phyloP scores from a whole-genome alignment of 2,888 invertebrate genomes.

The Thelaira solivaga region DNA sequence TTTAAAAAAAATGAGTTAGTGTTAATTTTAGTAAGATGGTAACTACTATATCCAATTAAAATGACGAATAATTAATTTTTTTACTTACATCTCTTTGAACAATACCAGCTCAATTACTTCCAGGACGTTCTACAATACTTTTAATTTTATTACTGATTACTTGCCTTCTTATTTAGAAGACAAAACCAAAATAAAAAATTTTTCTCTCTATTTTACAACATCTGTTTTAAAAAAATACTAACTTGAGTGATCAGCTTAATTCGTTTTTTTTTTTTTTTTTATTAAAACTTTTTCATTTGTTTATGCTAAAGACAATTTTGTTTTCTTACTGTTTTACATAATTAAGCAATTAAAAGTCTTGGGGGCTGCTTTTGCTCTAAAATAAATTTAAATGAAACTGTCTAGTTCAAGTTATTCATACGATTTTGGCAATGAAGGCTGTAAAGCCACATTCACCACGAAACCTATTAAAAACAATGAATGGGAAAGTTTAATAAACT shows the following conservation, averaged over 20 bases:
- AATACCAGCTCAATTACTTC: too few relatives aligned
- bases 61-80: too few relatives aligned
- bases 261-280: background rate
- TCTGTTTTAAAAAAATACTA: too few relatives aligned
- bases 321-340: conserved; percentile 70
- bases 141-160: conserved; percentile 47
- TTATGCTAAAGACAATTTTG: conserved; percentile 48
- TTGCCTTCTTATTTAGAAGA: too few relatives aligned
- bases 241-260: too few relatives aligned
- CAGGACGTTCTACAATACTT: too few relatives aligned
- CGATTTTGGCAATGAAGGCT: conserved; percentile 60
- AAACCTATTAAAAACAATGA: conserved; percentile 65
- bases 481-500: conserved; percentile 63
- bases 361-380: conserved; percentile 6
- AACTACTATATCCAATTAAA: too few relatives aligned
- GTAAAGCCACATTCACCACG: conserved; percentile 71
- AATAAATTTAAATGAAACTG: conserved; percentile 53
- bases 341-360: conserved; percentile 73
- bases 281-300: conserved; percentile 8
- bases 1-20: too few relatives aligned
- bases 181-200: too few relatives aligned
- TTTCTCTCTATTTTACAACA: too few relatives aligned
- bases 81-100: too few relatives aligned
- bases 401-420: conserved; percentile 54
- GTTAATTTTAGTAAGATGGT: too few relatives aligned